Percentiles rank a stretch among this genome's conserved stretches.
phyloP scores from a whole-genome alignment of 2,888 invertebrate species.

The Amphimallon solstitiale region DNA sequence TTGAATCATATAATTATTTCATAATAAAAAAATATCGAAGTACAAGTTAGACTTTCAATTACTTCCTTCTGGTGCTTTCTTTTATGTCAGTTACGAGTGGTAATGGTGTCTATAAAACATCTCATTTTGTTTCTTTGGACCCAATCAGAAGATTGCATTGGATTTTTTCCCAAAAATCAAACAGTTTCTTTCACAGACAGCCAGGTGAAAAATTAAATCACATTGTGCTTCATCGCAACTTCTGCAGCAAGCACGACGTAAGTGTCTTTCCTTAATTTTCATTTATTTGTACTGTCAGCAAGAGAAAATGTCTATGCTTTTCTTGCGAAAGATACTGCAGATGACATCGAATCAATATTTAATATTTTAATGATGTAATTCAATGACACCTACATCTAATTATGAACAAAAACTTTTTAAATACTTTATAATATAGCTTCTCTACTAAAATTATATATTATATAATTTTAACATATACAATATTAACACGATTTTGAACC shows the following conservation, averaged over 20 bases:
- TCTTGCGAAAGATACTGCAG: conserved; percentile 41
- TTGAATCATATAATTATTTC: conserved; percentile 15
- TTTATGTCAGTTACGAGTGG: neutral
- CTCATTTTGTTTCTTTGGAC: conserved; percentile 36
- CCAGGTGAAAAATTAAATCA: conserved; percentile 23
- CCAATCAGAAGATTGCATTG: conserved; percentile 37
- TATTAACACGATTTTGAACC: conserved; percentile 19
- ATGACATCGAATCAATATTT: neutral
- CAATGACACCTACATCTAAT: neutral
- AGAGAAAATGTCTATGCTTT: conserved; percentile 55
- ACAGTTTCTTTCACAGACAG: conserved; percentile 37
- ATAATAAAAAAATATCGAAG: conserved; percentile 16
- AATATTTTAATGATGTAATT: neutral
- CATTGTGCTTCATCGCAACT: conserved; percentile 10
- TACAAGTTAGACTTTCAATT: conserved; percentile 22
- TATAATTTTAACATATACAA: conserved; percentile 10
- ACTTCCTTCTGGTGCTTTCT: conserved; percentile 9
- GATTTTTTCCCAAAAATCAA: conserved; percentile 35
- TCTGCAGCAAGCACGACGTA: conserved; percentile 18
- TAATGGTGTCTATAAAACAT: conserved; percentile 33
- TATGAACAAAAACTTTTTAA: conserved; percentile 3
- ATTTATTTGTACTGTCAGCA: conserved; percentile 57
- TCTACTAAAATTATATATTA: neutral
- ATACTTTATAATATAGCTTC: neutral
- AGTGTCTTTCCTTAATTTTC: conserved; percentile 30